Conservation (phyloP, 2,797 vertebrate genomes). For the Pteronotus mesoamericanus region DNA sequence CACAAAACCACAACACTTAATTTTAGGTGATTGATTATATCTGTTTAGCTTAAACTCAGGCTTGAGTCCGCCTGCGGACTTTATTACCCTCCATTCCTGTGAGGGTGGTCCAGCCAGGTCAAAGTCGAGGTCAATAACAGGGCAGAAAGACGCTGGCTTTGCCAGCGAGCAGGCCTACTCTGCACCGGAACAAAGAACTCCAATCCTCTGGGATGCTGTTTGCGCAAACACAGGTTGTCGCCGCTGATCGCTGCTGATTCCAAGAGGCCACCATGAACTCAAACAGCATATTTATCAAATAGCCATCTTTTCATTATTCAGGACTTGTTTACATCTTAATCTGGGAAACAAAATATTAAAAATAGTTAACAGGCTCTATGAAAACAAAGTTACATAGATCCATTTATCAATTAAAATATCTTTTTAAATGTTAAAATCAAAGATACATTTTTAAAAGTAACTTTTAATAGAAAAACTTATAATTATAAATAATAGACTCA, state of each 20-base stretch:
- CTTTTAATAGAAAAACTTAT: not conserved
- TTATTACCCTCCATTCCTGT: slow-evolving; percentile 84
- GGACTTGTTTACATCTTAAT: not conserved
- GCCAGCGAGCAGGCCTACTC: slow-evolving; percentile 69
- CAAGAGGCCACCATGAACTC: slow-evolving; percentile 2
- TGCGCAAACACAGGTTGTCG: slow-evolving; percentile 57
- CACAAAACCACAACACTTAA: slow-evolving; percentile 84
- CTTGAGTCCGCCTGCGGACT: slow-evolving; percentile 78
- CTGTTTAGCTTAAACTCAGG: slow-evolving; percentile 77
- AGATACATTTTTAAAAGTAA: not conserved
- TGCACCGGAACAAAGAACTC: slow-evolving; percentile 78
- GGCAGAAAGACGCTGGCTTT: slow-evolving; percentile 80
- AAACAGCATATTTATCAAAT: not conserved
- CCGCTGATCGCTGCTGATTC: not conserved
- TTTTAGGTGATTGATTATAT: slow-evolving; percentile 84
- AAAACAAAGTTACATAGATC: not conserved
- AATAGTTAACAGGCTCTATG: not conserved
- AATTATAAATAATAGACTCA: not conserved
- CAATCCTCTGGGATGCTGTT: slow-evolving; percentile 48
- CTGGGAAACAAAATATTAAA: not conserved
- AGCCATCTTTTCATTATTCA: not conserved
- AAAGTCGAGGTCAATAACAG: slow-evolving; percentile 86
- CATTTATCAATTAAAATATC: not conserved
- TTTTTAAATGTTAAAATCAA: not conserved
- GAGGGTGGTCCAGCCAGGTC: slow-evolving; percentile 87